Evolutionary conservation across 2,113 vertebrate genomes (phyloP).

Genomic region (Centrocercus urophasianus): DNA sequence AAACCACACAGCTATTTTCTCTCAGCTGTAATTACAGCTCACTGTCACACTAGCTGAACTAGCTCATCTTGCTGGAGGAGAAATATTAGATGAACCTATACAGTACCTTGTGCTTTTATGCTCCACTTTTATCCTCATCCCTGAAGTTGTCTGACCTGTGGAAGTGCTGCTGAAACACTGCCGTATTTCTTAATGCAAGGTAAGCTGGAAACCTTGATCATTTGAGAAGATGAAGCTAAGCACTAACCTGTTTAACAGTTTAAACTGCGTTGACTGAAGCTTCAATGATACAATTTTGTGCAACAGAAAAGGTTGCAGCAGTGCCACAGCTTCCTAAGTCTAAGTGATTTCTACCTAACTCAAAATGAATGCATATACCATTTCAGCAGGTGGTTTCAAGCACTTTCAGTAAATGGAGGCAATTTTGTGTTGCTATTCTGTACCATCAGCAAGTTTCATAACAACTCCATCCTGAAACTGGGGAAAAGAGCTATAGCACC

Average conservation of each 20-base stretch:
- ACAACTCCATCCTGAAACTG: background rate
- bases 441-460: background rate
- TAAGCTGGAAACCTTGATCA: background rate
- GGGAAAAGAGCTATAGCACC: background rate
- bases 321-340: background rate
- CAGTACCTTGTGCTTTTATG: background rate
- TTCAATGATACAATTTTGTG: background rate
- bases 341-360: background rate
- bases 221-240: conserved; percentile 3
- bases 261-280: background rate
- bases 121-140: background rate
- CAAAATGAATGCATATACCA: background rate
- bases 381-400: background rate
- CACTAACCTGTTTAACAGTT: background rate
- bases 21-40: conserved; percentile 49
- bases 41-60: background rate
- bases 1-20: conserved; percentile 64
- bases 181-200: background rate
- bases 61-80: background rate
- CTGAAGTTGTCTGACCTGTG: background rate
- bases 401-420: background rate
- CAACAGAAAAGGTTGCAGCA: background rate
- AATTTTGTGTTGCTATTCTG: background rate
- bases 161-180: background rate
- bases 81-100: background rate